Evolutionary conservation across 2,888 invertebrate species (phyloP), one percentile per base, ranked within the genome.

Genomic region (Lasioglossum villosulum): DNA sequence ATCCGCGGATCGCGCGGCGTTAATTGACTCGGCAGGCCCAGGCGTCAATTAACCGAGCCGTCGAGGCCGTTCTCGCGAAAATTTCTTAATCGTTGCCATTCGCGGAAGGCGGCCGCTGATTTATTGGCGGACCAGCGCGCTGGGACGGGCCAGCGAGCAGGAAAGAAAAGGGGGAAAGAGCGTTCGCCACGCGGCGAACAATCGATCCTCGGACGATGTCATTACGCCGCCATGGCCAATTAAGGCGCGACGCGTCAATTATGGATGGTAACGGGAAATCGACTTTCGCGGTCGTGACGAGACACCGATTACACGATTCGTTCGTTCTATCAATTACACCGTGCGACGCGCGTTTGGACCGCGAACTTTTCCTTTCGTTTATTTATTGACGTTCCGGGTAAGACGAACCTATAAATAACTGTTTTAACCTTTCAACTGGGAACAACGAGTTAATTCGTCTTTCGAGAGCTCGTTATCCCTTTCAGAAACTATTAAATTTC

Each of bases 221-320:
- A 80, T 83, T 87, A 83, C 76, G 78, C 68, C 39, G 39, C 86
- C 80, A 86, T 83, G 83, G 76, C 87, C 87, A 87, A 83, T 87
- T 87, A 87, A 80, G 80, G 78, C 74, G 83, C 83, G 86, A 79
- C 86, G 83, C 86, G 83, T 81, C 86, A 86, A 87, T 87, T 86
- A 86, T 83, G 80, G 80, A 83, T 76, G 83, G 48, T 86, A 86
- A 86, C 86, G 87, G 83, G 80, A 86, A 83, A 87, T 87, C 81
- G 86, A 86, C 78, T 87, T 87, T 80, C 81, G 83, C 73, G 68
- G 75, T 34, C 45, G 72, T 27, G 72, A 48, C 70, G 42, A 37
- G 59, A 48, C 34, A 66, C 80, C 48, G 78, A 75, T 73, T 85
- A 79, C 71, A 34, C 19, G 42, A 68, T 68, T 37, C 37, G 68